Evolutionary conservation across 2,797 vertebrate species (phyloP).

Genomic region (Catharus ustulatus): DNA sequence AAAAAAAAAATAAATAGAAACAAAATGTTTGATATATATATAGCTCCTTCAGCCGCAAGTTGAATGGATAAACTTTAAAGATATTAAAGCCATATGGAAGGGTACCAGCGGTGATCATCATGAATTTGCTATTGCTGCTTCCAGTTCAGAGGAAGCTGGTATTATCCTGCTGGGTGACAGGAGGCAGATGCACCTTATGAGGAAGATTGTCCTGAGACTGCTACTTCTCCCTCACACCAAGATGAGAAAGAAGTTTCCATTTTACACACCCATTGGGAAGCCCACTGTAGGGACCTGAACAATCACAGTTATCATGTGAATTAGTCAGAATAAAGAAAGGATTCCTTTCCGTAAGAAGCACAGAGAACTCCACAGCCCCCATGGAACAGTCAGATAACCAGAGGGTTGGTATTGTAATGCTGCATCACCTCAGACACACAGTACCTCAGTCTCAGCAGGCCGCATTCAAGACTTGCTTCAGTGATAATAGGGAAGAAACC

Average conservation of each 20-base stretch:
- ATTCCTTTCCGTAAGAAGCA: not conserved
- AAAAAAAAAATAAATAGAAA: not conserved
- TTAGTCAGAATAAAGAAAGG: not conserved
- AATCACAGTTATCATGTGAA: not conserved
- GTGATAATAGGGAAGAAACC: not conserved
- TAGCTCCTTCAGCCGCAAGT: not conserved
- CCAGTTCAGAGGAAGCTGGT: not conserved
- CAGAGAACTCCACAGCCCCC: accelerated
- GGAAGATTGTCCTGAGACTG: not conserved
- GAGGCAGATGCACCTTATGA: not conserved
- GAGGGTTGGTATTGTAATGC: not conserved
- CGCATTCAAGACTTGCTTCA: not conserved
- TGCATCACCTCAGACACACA: not conserved
- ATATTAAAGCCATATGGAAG: not conserved
- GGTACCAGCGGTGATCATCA: not conserved
- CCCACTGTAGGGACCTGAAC: not conserved
- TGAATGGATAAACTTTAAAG: not conserved
- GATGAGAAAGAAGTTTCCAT: not conserved
- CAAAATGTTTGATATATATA: not conserved
- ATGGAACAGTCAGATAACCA: not conserved
- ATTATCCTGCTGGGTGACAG: not conserved
- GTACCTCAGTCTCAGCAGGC: not conserved
- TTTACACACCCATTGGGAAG: not conserved
- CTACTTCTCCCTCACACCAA: not conserved
- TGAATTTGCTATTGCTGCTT: not conserved